phyloP scores from a whole-genome alignment of 2,113 vertebrate genomes.

The Elachura formosa region DNA sequence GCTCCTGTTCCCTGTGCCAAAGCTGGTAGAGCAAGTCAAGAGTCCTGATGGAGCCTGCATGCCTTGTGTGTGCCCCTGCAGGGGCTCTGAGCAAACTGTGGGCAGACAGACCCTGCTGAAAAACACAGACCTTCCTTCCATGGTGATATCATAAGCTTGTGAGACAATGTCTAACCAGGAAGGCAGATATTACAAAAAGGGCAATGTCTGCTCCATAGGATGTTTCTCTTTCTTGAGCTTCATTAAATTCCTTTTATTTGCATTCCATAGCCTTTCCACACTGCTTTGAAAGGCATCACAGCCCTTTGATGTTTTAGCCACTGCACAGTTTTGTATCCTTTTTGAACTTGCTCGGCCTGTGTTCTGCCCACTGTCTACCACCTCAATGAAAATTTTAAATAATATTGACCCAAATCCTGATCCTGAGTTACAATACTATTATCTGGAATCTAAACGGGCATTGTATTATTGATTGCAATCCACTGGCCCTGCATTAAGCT shows the following conservation, averaged over 20 bases:
- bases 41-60: background rate
- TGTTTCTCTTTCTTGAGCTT: background rate
- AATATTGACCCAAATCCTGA: background rate
- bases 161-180: rapidly evolving
- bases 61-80: rapidly evolving
- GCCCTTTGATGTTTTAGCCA: background rate
- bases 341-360: background rate
- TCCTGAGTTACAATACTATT: background rate
- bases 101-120: background rate
- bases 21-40: rapidly evolving
- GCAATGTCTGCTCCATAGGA: background rate
- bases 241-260: background rate
- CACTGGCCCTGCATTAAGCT: background rate
- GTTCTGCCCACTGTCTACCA: rapidly evolving
- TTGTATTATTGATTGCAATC: background rate
- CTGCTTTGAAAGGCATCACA: background rate
- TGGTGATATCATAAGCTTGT: background rate
- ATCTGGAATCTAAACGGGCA: background rate
- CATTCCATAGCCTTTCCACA: background rate
- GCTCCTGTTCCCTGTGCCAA: background rate
- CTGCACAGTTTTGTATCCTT: rapidly evolving
- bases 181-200: background rate
- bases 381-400: background rate
- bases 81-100: background rate
- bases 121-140: background rate